Base-by-base conservation (phyloP, 1,140 invertebrate genomes). In the Tetraneura akinire region DNA sequence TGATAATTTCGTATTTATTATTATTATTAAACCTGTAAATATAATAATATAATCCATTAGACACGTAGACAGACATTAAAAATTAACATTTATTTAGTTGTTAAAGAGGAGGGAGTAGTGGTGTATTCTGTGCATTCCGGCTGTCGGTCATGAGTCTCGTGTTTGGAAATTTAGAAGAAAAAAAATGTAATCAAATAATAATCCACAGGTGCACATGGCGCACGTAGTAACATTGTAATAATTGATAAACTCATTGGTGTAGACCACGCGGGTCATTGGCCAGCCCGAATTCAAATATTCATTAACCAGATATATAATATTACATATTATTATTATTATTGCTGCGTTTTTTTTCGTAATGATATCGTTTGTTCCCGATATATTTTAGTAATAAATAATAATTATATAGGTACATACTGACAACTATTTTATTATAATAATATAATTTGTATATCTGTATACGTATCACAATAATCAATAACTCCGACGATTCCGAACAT, bases 261-360 rank as follows among this genome's bases (percentile, higher is more conserved):
- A 18, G 26, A 51, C 23, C 14, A n/a, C 32, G 47, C 10, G 42
- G 71, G 49, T 76, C 71, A 32, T 76, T 76, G 71, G 71, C 71
- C 51, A 76, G 3, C 3, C 32, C 71, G 51, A 49, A 8, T 13
- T 23, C 9, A n/a, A 45, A 55, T 21, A 10, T 76, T 76, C 71
- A 57, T 76, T 76, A 57, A 74, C 26, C 71, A 70, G 16, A 32
- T 18, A n/a, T n/a, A n/a, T n/a, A n/a, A n/a, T n/a, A 71, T 29
- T 29, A 29, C 18, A 51, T 49, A 49, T 49, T 29, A 70, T 70
- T 49, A 64, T 62, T 37, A 62, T 68, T 68, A 71, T 71, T 51
- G 49, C 10, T 71, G 10, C 23, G 16, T 53, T 53, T 73, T 51
- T 71, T n/a, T n/a, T n/a, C n/a, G n/a, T n/a, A n/a, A n/a, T n/a